These are phyloP conservation scores for Pempheris klunzingeri DNA, from an alignment of 2,797 vertebrate species.

Conservation along the genomic window DNA sequence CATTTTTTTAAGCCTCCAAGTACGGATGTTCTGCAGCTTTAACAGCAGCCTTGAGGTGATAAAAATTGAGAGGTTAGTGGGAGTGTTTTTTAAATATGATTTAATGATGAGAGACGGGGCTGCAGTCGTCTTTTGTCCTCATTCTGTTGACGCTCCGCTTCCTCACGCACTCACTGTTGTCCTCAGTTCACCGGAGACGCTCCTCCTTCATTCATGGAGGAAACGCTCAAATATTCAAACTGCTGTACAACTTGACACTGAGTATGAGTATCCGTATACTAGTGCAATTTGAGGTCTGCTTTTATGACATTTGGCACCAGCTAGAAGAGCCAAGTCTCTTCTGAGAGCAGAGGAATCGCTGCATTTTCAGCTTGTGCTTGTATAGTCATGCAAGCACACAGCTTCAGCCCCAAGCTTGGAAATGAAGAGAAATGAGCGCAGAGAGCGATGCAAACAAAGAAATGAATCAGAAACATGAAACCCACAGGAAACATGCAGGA, in stretches of 20 bases:
- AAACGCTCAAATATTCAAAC: neutral
- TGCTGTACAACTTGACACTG: neutral
- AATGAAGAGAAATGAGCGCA: constrained; percentile 4
- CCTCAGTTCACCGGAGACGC: constrained; percentile 21
- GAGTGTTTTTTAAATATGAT: constrained; percentile 29
- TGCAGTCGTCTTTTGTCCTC: neutral
- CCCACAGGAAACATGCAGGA: neutral
- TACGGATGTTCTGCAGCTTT: constrained; percentile 9
- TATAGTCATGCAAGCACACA: neutral
- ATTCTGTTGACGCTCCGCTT: neutral
- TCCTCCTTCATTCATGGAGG: neutral
- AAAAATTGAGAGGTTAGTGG: neutral
- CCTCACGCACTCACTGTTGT: constrained; percentile 4
- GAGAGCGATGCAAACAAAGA: neutral
- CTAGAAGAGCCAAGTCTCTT: constrained; percentile 22
- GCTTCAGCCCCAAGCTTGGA: neutral
- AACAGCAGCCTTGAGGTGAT: constrained; percentile 10
- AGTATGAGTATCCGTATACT: constrained; percentile 17
- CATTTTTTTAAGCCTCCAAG: constrained; percentile 2
- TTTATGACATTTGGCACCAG: constrained; percentile 32
- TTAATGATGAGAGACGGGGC: constrained; percentile 1
- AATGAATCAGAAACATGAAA: constrained; percentile 17
- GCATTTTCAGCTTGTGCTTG: neutral
- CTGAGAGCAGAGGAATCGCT: neutral
- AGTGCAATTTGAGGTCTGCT: constrained; percentile 10